Evolutionary conservation across 2,113 vertebrate species (phyloP).

Genomic region (Megaceryle torquata): DNA sequence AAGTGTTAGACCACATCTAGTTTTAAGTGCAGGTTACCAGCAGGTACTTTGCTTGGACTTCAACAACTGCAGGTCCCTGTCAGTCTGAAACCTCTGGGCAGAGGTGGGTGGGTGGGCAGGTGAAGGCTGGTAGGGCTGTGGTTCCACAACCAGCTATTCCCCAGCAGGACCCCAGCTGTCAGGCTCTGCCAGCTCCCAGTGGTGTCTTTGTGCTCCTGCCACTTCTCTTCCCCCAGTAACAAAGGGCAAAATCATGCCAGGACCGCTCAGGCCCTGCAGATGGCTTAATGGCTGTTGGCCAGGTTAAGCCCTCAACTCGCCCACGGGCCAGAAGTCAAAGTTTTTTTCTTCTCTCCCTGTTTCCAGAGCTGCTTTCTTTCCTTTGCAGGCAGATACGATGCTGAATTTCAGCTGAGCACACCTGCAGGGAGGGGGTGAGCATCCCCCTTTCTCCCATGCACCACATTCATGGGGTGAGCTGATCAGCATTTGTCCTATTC

Average conservation of each 20-base stretch:
- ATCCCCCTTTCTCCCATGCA: not conserved
- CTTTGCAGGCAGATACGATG: not conserved
- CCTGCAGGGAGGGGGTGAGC: not conserved
- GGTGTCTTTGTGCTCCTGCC: not conserved
- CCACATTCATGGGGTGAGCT: rapidly evolving
- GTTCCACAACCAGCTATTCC: not conserved
- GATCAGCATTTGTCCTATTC: not conserved
- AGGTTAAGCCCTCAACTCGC: not conserved
- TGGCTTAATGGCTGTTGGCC: not conserved
- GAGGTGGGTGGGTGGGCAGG: not conserved
- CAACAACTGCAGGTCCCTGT: rapidly evolving
- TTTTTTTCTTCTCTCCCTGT: not conserved
- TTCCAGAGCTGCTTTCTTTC: not conserved
- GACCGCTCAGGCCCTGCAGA: not conserved
- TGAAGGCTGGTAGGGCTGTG: rapidly evolving
- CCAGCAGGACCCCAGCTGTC: rapidly evolving
- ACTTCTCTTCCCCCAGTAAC: rapidly evolving
- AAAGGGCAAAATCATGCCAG: not conserved
- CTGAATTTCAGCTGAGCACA: rapidly evolving
- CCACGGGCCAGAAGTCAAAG: not conserved
- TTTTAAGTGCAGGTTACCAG: not conserved
- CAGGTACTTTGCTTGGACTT: not conserved
- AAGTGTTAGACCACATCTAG: not conserved
- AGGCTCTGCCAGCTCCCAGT: rapidly evolving
- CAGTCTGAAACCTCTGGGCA: not conserved